A percentile compares a stretch with the other conserved stretches of the same genome.
Evolutionary conservation across 2,113 vertebrate species (phyloP).

Genomic region (Xiphophorus maculatus): DNA sequence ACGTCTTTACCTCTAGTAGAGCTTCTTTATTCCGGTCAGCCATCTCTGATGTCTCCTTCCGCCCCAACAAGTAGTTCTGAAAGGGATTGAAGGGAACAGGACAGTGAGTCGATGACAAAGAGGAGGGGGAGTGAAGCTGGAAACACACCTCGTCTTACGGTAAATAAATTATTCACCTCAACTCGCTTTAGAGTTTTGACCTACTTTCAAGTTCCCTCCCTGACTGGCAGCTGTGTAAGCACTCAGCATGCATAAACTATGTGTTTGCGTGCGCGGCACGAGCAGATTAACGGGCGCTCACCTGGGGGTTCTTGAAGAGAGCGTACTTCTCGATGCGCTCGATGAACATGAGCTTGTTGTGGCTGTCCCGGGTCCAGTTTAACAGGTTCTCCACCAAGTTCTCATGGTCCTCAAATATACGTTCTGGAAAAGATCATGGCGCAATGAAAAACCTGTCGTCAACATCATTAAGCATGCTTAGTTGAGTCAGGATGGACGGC

Average conservation of each 20-base stretch:
- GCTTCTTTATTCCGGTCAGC: slow-evolving; percentile 98
- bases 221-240: slow-evolving; percentile 13
- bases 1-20: slow-evolving; percentile 86
- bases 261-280: slow-evolving; percentile 24
- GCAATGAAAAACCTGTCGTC: not conserved
- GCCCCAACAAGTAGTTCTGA: slow-evolving; percentile 97
- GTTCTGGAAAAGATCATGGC: slow-evolving; percentile 78
- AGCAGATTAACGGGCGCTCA: slow-evolving; percentile 40
- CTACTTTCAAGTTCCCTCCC: slow-evolving; percentile 58
- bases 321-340: slow-evolving; percentile 98
- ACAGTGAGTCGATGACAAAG: not conserved
- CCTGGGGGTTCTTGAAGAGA: slow-evolving; percentile 98
- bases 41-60: slow-evolving; percentile 96
- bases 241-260: slow-evolving; percentile 52
- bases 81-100: slow-evolving; percentile 35
- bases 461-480: not conserved
- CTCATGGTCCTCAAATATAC: slow-evolving; percentile 98
- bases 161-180: slow-evolving; percentile 73
- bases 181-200: slow-evolving; percentile 59
- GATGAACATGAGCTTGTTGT: slow-evolving; percentile 97
- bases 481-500: not conserved
- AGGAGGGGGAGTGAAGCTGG: slow-evolving; percentile 1
- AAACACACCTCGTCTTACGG: slow-evolving; percentile 50
- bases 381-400: slow-evolving; percentile 97
- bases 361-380: slow-evolving; percentile 98